Evolutionary conservation across 2,888 invertebrate genomes (phyloP), one percentile per base, ranked within the genome.

Genomic region (Latheticus oryzae): DNA sequence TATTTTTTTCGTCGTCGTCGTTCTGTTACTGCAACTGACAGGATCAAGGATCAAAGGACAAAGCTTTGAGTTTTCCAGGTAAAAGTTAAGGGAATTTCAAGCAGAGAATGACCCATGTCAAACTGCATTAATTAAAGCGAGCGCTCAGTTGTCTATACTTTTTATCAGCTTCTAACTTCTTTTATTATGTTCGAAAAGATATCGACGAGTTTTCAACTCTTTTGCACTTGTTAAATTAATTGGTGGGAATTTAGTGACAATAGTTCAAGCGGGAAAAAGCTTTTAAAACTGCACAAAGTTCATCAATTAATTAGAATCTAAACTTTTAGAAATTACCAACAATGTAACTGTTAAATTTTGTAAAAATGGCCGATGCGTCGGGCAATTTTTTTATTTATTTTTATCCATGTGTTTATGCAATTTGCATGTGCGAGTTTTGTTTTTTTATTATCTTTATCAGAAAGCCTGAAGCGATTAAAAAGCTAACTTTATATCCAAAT

Each of bases 41-140:
- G 33, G 33, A 15, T 32, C 23, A 40, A 40, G 13, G 55, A 55
- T 55, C 55, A 55, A 55, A 55, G 55, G 24, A 16, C 15, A 45
- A 19, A 45, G 23, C 50, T 57, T 57, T 43, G 56, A 57, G 35
- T 50, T 42, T 50, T 51, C n/a, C 43, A 45, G 45, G 45, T 45
- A 45, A 13, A 7, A n/a, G n/a, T n/a, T 28, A 8, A 7, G 8
- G 8, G 21, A 15, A 51, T 38, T 42, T 42, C 17, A n/a, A 8
- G 4, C 7, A 16, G 8, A 8, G n/a, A 42, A 7, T 52, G 52
- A 42, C 52, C 43, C 38, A 43, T 17, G 42, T 53, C 35, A 42
- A 53, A 43, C 43, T 42, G 43, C 42, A 47, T 45, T 54, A 45
- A 54, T 54, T 45, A 54, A 47, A 35, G 24, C 38, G 30, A n/a